These are phyloP conservation scores for Ephydatia muelleri DNA, from an alignment of 37 sponge, comb jelly and placozoan genomes.

Conservation along the genomic window DNA sequence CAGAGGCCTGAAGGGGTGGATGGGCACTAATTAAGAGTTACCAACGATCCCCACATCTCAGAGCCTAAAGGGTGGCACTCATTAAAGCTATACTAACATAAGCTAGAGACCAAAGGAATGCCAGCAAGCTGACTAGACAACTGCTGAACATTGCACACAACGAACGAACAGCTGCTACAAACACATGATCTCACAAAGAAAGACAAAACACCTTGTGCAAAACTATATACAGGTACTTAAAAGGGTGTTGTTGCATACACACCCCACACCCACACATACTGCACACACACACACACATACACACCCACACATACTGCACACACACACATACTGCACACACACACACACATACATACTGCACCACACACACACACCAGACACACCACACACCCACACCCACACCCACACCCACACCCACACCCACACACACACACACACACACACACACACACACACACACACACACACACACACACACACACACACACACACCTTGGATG, in stretches of 20 bases:
- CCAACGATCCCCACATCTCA: constrained; percentile 91
- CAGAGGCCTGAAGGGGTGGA: constrained; percentile 65
- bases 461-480: background rate
- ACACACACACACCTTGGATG: constrained; percentile 63
- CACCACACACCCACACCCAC: background rate
- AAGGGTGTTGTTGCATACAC: too few species aligned
- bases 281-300: background rate
- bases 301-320: background rate
- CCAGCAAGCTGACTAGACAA: background rate
- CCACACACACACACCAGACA: background rate
- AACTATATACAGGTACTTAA: background rate
- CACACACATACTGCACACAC: background rate
- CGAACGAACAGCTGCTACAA: too few species aligned
- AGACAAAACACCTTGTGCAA: background rate
- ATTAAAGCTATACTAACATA: too few species aligned
- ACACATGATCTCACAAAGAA: background rate
- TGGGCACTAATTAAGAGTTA: background rate
- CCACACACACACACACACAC: background rate
- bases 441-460: background rate
- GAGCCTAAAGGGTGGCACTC: constrained; percentile 43
- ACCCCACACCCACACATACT: background rate
- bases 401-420: background rate
- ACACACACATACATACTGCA: background rate
- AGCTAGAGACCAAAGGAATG: background rate
- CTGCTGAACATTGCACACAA: too few species aligned